These are phyloP conservation scores for Phodopus roborovskii DNA, from an alignment of 2,113 vertebrate species.

Conservation along the genomic window DNA sequence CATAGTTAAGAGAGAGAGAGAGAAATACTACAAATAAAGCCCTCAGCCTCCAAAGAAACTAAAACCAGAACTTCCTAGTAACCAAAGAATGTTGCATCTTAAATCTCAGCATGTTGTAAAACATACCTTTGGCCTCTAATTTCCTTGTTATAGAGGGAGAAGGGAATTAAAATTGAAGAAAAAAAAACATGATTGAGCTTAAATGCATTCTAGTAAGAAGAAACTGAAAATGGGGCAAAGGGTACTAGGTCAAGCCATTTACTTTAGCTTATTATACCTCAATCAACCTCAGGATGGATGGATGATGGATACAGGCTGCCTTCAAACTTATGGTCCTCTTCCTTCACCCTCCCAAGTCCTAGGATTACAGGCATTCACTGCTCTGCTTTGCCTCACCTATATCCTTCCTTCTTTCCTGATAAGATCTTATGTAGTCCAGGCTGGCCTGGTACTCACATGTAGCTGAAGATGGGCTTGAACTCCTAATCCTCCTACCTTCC, in stretches of 20 bases:
- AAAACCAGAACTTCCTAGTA: conserved; percentile 37
- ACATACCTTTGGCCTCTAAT: conserved; percentile 23
- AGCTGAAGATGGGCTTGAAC: neutral
- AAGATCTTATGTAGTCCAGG: neutral
- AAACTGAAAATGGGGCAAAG: conserved; percentile 33
- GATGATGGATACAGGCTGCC: neutral
- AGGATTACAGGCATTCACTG: neutral
- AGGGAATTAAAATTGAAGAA: neutral
- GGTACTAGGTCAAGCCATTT: neutral
- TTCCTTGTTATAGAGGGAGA: conserved; percentile 31
- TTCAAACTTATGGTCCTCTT: neutral
- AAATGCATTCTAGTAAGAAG: conserved; percentile 29
- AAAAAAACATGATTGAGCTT: neutral
- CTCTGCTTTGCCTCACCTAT: neutral
- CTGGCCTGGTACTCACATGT: neutral
- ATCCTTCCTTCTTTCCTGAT: neutral
- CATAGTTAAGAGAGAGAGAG: conserved; percentile 1
- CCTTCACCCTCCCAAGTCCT: neutral
- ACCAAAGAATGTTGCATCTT: conserved; percentile 1
- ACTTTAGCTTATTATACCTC: neutral
- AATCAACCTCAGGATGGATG: neutral
- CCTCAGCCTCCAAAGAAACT: neutral
- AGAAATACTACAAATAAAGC: conserved; percentile 43
- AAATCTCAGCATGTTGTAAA: conserved; percentile 26
- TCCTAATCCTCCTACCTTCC: neutral